Percentiles rank a stretch among this genome's conserved stretches.
These are phyloP conservation scores for Dryadula phaetusa DNA, from an alignment of 2,888 invertebrate genomes.

Conservation along the genomic window DNA sequence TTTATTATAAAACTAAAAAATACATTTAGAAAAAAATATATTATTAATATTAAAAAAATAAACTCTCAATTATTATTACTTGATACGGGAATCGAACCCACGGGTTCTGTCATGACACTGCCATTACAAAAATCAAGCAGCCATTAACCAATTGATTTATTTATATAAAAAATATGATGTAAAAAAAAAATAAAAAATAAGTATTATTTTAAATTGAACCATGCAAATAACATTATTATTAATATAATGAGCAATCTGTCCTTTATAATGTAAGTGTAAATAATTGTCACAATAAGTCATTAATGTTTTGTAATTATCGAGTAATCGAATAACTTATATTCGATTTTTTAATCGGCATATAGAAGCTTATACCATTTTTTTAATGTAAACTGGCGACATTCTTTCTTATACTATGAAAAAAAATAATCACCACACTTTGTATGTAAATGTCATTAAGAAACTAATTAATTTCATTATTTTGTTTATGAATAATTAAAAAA, in stretches of 20 bases:
- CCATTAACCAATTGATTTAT: too few relatives aligned
- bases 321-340: not conserved
- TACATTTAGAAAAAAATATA: too few relatives aligned
- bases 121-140: not conserved
- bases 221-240: not conserved
- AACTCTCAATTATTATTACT: not conserved
- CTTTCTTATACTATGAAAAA: too few relatives aligned
- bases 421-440: too few relatives aligned
- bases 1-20: too few relatives aligned
- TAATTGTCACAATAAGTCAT: not conserved
- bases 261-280: conserved; percentile 9
- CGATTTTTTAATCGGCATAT: not conserved
- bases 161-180: not conserved
- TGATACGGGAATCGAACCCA: not conserved
- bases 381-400: too few relatives aligned
- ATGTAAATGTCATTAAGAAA: too few relatives aligned
- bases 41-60: not conserved
- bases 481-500: too few relatives aligned
- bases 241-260: not conserved
- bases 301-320: not conserved
- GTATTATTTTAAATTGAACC: not conserved
- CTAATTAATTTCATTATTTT: too few relatives aligned
- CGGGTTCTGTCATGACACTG: not conserved
- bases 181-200: not conserved
- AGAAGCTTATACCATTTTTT: too few relatives aligned